Base-by-base conservation (phyloP, 1,140 invertebrate genomes). In the Zaprionus camerounensis region DNA sequence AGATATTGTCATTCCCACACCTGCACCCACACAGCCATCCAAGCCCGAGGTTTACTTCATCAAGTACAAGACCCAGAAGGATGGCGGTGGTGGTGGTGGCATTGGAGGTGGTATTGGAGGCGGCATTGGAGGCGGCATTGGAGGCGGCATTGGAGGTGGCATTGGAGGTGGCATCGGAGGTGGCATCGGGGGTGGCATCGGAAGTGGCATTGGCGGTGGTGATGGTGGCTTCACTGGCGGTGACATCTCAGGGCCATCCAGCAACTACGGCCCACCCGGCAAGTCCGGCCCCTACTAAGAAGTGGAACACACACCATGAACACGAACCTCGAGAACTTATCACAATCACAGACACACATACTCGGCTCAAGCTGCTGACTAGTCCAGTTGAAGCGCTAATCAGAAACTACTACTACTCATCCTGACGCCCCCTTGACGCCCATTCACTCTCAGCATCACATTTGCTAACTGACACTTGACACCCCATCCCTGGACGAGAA, bases 41-140 rank as follows among this genome's bases (percentile, higher is more conserved):
- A 97, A 97, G 94, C 96, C 96, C 34, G 96, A 97, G 94, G 96
- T 97, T 53, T 97, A 97, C 95, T 97, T 97, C 94, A 97, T 97
- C 95, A 96, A 96, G 71, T 97, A 97, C 95, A 96, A 96, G 94
- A 96, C 96, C 59, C 96, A 96, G 93, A 95, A 95, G 93, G 94
- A 95, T 71, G 78, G 93, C 46, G 92, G 87, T 44, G 93, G 92
- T 41, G 91, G 81, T 69, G 91, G 84, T n/a, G 75, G 93, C 34
- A 87, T 78, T 55, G 82, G 84, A 44, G 93, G 92, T 11, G 68
- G 90, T 28, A 91, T 81, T 57, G 84, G 91, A 59, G 93, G 92
- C 56, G 93, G 93, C 66, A 92, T 93, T 26, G 55, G 93, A 65
- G 88, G 91, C 51, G 85, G 93, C 67, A 93, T 93, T 0, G 53